Percentiles rank a stretch among this genome's conserved stretches.
Evolutionary conservation across 37 sponge, comb jelly and placozoan species (phyloP).

Genomic region (Oscarella lobularis): DNA sequence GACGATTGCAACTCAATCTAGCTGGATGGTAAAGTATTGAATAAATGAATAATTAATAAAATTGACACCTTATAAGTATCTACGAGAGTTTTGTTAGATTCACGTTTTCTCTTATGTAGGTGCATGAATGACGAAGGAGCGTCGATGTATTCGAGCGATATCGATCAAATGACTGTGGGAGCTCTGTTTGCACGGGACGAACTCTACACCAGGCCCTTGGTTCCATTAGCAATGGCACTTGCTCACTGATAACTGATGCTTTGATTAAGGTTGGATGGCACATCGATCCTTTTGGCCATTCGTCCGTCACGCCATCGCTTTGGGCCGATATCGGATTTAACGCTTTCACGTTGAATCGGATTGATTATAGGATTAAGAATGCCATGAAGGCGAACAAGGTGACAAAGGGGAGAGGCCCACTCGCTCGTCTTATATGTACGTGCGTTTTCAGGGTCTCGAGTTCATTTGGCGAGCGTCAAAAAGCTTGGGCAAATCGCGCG

Average conservation of each 20-base stretch:
- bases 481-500: not conserved
- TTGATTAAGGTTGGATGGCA: slow-evolving; percentile 4
- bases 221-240: too few species aligned
- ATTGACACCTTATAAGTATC: too few species aligned
- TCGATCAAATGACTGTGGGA: slow-evolving; percentile 5
- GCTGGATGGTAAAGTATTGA: slow-evolving; percentile 10
- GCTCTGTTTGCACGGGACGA: not conserved
- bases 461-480: slow-evolving; percentile 3
- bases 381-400: too few species aligned
- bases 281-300: slow-evolving; percentile 3
- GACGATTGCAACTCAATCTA: not conserved
- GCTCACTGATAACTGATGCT: too few species aligned
- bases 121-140: slow-evolving; percentile 12
- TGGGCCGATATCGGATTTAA: slow-evolving; percentile 8
- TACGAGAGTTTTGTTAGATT: too few species aligned
- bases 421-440: not conserved
- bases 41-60: not conserved
- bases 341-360: slow-evolving; percentile 1
- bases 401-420: too few species aligned
- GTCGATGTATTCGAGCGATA: not conserved
- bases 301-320: not conserved
- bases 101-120: not conserved
- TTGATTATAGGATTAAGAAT: too few species aligned
- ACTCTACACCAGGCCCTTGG: not conserved
- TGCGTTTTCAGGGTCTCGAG: not conserved